These are phyloP conservation scores for Zoroaster sp. DNA, from an alignment of 53 echinoderm and acorn worm genomes.

Conservation along the genomic window DNA sequence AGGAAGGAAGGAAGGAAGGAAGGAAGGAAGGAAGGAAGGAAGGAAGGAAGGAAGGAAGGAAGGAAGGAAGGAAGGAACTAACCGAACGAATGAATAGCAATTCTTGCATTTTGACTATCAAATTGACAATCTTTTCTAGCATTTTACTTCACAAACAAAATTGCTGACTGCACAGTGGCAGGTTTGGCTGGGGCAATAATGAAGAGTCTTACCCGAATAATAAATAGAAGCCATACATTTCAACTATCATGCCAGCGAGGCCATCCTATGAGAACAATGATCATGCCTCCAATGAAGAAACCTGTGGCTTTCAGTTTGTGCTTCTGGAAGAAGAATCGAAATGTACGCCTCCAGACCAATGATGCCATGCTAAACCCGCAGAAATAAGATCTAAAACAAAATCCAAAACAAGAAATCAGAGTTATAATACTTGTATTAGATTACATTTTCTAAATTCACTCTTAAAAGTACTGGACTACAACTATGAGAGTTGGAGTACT, in stretches of 20 bases:
- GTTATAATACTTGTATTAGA: too few relatives aligned
- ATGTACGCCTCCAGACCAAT: slow-evolving; percentile 95
- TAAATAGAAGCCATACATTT: slow-evolving; percentile 94
- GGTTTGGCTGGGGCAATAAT: background rate
- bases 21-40: too few relatives aligned
- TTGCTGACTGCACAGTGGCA: background rate
- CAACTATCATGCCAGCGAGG: slow-evolving; percentile 93
- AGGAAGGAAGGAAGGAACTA: too few relatives aligned
- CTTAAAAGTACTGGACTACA: too few relatives aligned
- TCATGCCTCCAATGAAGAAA: slow-evolving; percentile 93
- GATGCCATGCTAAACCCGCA: slow-evolving; percentile 82
- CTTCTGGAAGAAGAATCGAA: slow-evolving; percentile 93
- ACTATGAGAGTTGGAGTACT: too few relatives aligned
- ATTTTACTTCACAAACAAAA: background rate
- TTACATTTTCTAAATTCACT: too few relatives aligned
- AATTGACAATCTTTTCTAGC: background rate
- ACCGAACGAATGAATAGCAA: too few relatives aligned
- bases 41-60: too few relatives aligned
- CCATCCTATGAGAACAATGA: slow-evolving; percentile 96
- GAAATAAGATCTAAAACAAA: slow-evolving; percentile 83
- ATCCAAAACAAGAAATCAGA: slow-evolving; percentile 2
- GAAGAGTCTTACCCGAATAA: slow-evolving; percentile 84
- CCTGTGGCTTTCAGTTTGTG: slow-evolving; percentile 92
- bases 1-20: too few relatives aligned
- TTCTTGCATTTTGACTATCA: too few relatives aligned